Evolutionary conservation across 2,113 vertebrate genomes (phyloP).

Genomic region (Tetraodon nigroviridis): DNA sequence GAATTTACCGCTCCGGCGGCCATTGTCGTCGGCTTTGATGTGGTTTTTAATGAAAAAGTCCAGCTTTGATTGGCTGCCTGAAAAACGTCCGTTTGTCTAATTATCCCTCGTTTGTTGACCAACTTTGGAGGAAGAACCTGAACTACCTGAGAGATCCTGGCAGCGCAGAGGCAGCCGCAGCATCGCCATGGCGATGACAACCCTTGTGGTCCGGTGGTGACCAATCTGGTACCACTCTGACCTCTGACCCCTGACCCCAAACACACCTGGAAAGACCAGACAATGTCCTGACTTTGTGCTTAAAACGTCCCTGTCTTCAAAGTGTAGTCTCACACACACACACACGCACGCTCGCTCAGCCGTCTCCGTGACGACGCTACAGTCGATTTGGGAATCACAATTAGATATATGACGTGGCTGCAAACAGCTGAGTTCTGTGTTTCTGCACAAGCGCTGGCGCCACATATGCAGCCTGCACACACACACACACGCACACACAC

Average conservation of each 20-base stretch:
- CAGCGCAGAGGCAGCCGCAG: too few relatives aligned
- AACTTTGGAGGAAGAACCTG: too few relatives aligned
- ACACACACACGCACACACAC: constrained; percentile 44
- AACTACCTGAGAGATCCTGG: too few relatives aligned
- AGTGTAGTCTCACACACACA: constrained; percentile 8
- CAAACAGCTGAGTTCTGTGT: constrained; percentile 78
- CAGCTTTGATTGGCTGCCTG: too few relatives aligned
- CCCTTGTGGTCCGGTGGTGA: neutral
- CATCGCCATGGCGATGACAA: too few relatives aligned
- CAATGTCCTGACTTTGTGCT: constrained; percentile 17
- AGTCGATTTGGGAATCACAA: constrained; percentile 79
- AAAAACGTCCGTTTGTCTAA: too few relatives aligned
- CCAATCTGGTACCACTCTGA: neutral
- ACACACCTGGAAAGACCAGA: too few relatives aligned
- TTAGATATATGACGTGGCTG: constrained; percentile 80
- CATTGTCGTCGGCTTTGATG: constrained; percentile 26
- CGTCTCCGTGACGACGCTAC: constrained; percentile 58
- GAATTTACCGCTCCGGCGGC: constrained; percentile 36
- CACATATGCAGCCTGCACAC: constrained; percentile 49
- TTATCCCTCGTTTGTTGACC: too few relatives aligned
- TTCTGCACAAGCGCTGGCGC: constrained; percentile 61
- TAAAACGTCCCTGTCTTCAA: constrained; percentile 36
- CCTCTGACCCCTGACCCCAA: neutral
- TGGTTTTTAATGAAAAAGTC: neutral
- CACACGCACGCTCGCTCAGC: constrained; percentile 23